phyloP scores from a whole-genome alignment of 2,888 invertebrate species.

The Silvanus unidentatus region DNA sequence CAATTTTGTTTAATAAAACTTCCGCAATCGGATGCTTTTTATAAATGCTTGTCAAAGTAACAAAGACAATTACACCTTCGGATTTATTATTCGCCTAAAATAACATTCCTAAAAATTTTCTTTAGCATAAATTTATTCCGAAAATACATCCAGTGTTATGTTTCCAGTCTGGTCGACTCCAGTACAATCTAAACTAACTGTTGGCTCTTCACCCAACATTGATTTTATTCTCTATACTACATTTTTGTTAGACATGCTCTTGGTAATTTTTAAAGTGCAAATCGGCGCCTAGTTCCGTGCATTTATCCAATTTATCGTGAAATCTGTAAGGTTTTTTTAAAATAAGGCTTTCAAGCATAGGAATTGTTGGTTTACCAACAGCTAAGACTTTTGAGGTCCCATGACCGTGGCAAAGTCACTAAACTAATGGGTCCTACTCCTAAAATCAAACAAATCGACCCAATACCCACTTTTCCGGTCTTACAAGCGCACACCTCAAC shows the following conservation, averaged over 20 bases:
- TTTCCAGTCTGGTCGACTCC: conserved; percentile 78
- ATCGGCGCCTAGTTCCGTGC: conserved; percentile 74
- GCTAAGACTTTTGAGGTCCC: conserved; percentile 78
- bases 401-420: conserved; percentile 75
- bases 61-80: conserved; percentile 79
- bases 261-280: conserved; percentile 56
- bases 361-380: too few relatives aligned
- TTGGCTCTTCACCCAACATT: conserved; percentile 59
- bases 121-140: neutral
- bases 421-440: conserved; percentile 89
- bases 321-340: too few relatives aligned
- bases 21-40: conserved; percentile 75
- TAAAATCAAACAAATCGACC: conserved; percentile 65
- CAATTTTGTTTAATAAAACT: conserved; percentile 79
- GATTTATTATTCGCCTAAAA: conserved; percentile 61
- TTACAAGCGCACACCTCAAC: conserved; percentile 93
- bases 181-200: conserved; percentile 81
- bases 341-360: too few relatives aligned
- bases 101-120: neutral
- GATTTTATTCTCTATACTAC: conserved; percentile 55
- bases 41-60: conserved; percentile 80
- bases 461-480: conserved; percentile 70
- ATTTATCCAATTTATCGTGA: conserved; percentile 69
- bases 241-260: conserved; percentile 53
- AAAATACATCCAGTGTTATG: conserved; percentile 65